Evolutionary conservation across 2,797 vertebrate genomes (phyloP).

Genomic region (Pseudochirops corinnae): DNA sequence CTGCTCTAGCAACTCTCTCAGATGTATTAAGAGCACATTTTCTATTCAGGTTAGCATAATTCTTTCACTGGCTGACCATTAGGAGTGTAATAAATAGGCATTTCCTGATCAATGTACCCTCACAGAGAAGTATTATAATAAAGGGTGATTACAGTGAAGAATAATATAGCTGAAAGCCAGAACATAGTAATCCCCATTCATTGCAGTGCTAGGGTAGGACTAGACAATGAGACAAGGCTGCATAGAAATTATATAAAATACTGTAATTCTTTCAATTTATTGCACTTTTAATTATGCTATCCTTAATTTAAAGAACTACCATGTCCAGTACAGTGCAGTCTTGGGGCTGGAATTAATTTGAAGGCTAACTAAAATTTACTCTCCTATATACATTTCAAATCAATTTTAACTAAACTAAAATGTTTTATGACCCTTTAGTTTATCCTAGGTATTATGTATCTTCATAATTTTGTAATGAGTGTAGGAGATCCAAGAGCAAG

Average conservation of each 20-base stretch:
- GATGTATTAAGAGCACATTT: conserved; percentile 48
- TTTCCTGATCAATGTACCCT: conserved; percentile 76
- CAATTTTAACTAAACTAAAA: conserved; percentile 80
- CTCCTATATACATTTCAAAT: conserved; percentile 71
- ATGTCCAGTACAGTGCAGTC: conserved; percentile 50
- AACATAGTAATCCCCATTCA: conserved; percentile 59
- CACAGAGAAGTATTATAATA: conserved; percentile 74
- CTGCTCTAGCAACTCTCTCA: not conserved
- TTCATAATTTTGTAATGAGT: conserved; percentile 78
- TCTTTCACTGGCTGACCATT: conserved; percentile 71
- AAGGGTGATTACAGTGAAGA: conserved; percentile 66
- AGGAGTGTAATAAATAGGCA: conserved; percentile 75
- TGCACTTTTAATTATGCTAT: conserved; percentile 78
- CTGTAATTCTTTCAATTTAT: conserved; percentile 78
- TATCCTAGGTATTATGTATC: conserved; percentile 71
- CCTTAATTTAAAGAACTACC: conserved; percentile 74
- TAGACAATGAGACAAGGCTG: conserved; percentile 66
- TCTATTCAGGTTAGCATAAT: conserved; percentile 65
- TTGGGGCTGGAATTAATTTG: conserved; percentile 75
- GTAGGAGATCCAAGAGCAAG: conserved; percentile 71
- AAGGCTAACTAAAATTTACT: conserved; percentile 76
- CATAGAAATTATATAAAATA: conserved; percentile 77
- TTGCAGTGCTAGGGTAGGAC: conserved; percentile 68
- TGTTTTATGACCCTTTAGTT: conserved; percentile 78
- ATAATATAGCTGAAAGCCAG: conserved; percentile 64